A percentile compares a stretch with the other conserved stretches of the same genome.
These are phyloP conservation scores for Malacoraja senta DNA, from an alignment of 2,797 vertebrate species.

Conservation along the genomic window DNA sequence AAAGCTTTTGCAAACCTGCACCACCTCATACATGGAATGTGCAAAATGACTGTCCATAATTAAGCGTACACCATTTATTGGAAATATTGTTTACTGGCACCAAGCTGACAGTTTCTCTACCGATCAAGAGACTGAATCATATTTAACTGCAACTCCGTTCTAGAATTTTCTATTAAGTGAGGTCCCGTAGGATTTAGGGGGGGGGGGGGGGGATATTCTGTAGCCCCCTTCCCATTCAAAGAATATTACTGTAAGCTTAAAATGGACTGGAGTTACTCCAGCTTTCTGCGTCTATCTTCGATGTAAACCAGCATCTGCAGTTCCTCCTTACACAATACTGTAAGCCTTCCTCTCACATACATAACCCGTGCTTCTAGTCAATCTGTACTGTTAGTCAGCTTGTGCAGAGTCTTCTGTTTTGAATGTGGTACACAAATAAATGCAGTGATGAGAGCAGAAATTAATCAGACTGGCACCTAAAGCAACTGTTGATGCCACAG, in stretches of 20 bases:
- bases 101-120: neutral
- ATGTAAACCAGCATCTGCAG: no score
- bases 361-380: neutral
- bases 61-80: neutral
- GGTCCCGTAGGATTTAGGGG: neutral
- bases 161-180: neutral
- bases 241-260: neutral
- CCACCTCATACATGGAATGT: neutral
- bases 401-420: neutral
- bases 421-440: neutral
- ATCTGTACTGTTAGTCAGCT: neutral
- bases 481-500: no score
- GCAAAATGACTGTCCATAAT: neutral
- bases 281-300: no score
- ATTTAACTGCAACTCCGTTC: neutral
- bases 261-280: no score
- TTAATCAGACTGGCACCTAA: neutral
- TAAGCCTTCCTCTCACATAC: neutral
- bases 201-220: neutral
- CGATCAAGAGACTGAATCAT: neutral
- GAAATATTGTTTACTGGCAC: slow-evolving; percentile 4
- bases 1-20: neutral
- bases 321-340: no score
- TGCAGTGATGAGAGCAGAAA: neutral
- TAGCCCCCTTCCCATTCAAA: neutral